Evolutionary conservation across 2,797 vertebrate genomes (phyloP).

Genomic region (Danio kyathit): DNA sequence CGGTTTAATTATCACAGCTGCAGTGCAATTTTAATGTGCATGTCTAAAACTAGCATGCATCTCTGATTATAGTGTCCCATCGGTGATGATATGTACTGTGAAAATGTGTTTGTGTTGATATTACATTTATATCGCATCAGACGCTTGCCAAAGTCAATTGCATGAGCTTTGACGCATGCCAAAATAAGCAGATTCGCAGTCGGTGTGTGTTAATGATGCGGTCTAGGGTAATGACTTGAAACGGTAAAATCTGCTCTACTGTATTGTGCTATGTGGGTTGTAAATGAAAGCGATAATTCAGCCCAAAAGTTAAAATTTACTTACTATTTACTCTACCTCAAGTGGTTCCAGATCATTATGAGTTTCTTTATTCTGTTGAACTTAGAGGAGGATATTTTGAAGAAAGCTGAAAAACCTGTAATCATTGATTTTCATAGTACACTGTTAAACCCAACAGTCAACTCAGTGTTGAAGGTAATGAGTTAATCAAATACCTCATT

Average conservation of each 20-base stretch:
- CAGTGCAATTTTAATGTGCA: not conserved
- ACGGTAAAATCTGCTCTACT: not conserved
- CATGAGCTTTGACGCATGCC: not conserved
- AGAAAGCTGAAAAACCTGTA: no score
- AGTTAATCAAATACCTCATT: no score
- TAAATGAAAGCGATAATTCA: no score
- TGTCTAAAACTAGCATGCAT: not conserved
- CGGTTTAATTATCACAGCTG: not conserved
- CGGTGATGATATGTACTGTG: not conserved
- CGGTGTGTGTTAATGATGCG: not conserved
- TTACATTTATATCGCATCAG: constrained; percentile 6
- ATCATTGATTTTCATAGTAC: no score
- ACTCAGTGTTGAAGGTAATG: no score
- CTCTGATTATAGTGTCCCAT: constrained; percentile 19
- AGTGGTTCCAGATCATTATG: no score
- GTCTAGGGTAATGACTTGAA: not conserved
- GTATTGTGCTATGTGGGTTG: no score
- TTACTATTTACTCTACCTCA: no score
- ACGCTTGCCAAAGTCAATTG: not conserved
- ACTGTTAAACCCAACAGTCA: no score
- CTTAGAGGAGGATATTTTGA: no score
- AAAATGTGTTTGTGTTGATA: not conserved
- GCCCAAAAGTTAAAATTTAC: not conserved
- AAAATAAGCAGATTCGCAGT: not conserved
- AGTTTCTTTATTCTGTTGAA: no score